A percentile compares a stretch with the other conserved stretches of the same genome.
Evolutionary conservation across 2,888 invertebrate genomes (phyloP).

Genomic region (Seira ritae): DNA sequence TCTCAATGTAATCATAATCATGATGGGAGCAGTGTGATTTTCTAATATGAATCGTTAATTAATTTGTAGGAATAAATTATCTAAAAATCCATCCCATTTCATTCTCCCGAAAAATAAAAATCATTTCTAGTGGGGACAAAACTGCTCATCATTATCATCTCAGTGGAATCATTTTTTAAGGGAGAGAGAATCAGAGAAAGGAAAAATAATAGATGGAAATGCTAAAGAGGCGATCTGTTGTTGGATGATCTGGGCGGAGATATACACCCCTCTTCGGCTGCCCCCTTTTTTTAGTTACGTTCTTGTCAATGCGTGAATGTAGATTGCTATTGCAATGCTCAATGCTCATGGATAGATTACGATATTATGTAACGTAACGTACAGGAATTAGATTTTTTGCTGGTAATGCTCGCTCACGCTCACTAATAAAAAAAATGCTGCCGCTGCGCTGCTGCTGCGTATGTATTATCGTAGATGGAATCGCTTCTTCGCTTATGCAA

Average conservation of each 20-base stretch:
- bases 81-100: too few species aligned
- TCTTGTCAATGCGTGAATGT: conserved; percentile 28
- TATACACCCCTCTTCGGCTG: conserved; percentile 61
- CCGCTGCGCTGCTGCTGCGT: background rate
- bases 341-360: background rate
- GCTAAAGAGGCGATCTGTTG: conserved; percentile 25
- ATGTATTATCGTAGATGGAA: too few species aligned
- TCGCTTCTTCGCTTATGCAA: too few species aligned
- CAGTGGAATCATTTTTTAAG: background rate
- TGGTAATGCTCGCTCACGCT: conserved; percentile 20
- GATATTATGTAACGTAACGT: background rate
- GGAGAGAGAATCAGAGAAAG: too few species aligned
- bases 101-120: too few species aligned
- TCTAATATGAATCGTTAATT: too few species aligned
- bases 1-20: too few species aligned
- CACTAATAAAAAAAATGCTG: conserved; percentile 21
- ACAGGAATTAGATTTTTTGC: background rate
- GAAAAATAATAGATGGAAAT: background rate
- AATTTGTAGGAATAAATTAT: too few species aligned
- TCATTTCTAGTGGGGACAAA: too few species aligned
- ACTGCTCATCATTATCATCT: conserved; percentile 10
- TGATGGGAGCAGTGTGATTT: too few species aligned
- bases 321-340: conserved; percentile 6
- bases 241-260: conserved; percentile 66
- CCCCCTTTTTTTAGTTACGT: conserved; percentile 55